Evolutionary conservation across 1,140 invertebrate genomes (phyloP).

Genomic region (Zophobas atratus): DNA sequence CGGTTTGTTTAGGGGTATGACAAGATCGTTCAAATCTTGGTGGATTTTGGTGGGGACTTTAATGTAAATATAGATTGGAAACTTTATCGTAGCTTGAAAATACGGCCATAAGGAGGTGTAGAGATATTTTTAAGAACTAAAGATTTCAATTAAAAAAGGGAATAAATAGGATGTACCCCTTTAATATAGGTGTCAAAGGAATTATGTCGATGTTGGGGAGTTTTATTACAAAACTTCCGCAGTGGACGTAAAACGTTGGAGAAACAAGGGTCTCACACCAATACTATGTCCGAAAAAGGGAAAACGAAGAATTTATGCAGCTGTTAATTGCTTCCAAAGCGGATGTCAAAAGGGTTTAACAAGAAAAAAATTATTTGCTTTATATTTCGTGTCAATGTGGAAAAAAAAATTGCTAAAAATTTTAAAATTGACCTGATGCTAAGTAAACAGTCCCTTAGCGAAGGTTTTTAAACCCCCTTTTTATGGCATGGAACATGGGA

Average conservation of each 20-base stretch:
- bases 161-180: background rate
- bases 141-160: background rate
- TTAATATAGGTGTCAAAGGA: background rate
- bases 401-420: background rate
- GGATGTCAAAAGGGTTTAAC: background rate
- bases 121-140: background rate
- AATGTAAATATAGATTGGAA: background rate
- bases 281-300: background rate
- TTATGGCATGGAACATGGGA: no score
- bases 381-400: background rate
- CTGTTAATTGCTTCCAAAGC: slow-evolving; percentile 1
- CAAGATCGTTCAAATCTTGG: background rate
- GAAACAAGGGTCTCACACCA: background rate
- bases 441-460: no score
- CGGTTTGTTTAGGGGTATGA: background rate
- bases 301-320: background rate
- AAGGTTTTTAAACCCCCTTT: no score
- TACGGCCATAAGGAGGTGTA: background rate
- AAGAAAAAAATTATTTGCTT: background rate
- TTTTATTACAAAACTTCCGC: background rate
- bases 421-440: background rate
- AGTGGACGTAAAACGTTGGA: background rate
- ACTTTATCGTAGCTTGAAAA: background rate
- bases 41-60: background rate
- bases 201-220: background rate